Evolutionary conservation across 2,888 invertebrate genomes (phyloP).

Genomic region (Caenorhabditis virilis): DNA sequence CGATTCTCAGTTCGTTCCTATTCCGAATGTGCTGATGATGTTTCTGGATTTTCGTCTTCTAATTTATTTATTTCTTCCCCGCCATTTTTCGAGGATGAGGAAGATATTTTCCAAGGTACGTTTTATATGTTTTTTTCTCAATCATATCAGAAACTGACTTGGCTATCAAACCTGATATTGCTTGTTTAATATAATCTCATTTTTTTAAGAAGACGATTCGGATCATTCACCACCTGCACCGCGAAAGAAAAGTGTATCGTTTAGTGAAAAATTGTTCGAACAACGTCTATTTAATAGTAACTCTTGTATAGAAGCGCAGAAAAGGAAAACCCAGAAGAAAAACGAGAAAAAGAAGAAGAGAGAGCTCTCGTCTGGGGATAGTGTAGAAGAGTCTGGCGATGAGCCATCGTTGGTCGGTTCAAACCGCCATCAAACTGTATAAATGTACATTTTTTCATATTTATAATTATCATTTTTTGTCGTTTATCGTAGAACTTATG

Average conservation of each 20-base stretch:
- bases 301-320: slow-evolving; percentile 25
- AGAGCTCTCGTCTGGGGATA: neutral
- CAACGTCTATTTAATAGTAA: slow-evolving; percentile 35
- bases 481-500: neutral
- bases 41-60: neutral
- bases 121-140: too few relatives aligned
- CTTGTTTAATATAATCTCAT: neutral
- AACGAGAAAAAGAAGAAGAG: slow-evolving; percentile 41
- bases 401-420: neutral
- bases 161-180: neutral
- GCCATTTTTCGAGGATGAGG: slow-evolving; percentile 29
- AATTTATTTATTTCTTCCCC: neutral
- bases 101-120: slow-evolving; percentile 31
- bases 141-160: too few relatives aligned
- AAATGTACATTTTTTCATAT: slow-evolving; percentile 1
- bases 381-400: neutral
- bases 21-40: slow-evolving; percentile 29
- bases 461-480: too few relatives aligned
- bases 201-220: slow-evolving; percentile 15
- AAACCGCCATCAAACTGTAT: slow-evolving; percentile 4
- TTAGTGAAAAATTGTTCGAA: slow-evolving; percentile 30
- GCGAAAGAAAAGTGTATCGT: slow-evolving; percentile 35
- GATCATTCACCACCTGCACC: slow-evolving; percentile 14
- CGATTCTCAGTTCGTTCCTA: slow-evolving; percentile 11
- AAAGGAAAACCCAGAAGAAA: slow-evolving; percentile 29